A percentile compares a stretch with the other conserved stretches of the same genome.
Conservation (phyloP, 2,888 invertebrate species). For the Nemotelus pantherinus region DNA sequence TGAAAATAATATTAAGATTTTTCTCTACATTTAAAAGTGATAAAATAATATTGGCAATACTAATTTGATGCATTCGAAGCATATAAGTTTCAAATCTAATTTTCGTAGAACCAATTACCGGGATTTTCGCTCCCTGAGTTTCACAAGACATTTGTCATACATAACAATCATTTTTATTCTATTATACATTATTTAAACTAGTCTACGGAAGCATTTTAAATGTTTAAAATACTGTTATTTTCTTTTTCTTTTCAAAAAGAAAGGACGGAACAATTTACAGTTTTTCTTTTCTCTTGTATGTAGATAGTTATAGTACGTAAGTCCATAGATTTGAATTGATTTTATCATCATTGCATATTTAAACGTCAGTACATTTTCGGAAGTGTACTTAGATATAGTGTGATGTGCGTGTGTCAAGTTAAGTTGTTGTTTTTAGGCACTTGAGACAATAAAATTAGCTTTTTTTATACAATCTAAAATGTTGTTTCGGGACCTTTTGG, state of each 20-base stretch:
- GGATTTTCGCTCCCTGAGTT: too few species aligned
- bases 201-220: too few species aligned
- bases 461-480: conserved; percentile 39
- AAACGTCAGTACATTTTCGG: too few species aligned
- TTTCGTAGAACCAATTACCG: too few species aligned
- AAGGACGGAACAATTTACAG: conserved; percentile 25
- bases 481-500: conserved; percentile 53
- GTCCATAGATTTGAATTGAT: background rate
- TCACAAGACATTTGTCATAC: too few species aligned
- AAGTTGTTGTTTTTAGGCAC: background rate
- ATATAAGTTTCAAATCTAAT: background rate
- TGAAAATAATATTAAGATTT: background rate
- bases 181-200: too few species aligned
- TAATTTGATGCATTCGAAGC: background rate
- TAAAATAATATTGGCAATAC: background rate
- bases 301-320: conserved; percentile 7
- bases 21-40: background rate
- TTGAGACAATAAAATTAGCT: conserved; percentile 1
- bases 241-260: too few species aligned
- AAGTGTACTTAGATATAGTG: conserved; percentile 20
- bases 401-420: conserved; percentile 16
- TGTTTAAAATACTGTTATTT: too few species aligned
- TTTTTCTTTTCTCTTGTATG: background rate
- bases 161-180: too few species aligned
- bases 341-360: background rate